A percentile compares a stretch with the other conserved stretches of the same genome.
Conservation (phyloP, 2,797 vertebrate genomes). For the Ataeniobius toweri region DNA sequence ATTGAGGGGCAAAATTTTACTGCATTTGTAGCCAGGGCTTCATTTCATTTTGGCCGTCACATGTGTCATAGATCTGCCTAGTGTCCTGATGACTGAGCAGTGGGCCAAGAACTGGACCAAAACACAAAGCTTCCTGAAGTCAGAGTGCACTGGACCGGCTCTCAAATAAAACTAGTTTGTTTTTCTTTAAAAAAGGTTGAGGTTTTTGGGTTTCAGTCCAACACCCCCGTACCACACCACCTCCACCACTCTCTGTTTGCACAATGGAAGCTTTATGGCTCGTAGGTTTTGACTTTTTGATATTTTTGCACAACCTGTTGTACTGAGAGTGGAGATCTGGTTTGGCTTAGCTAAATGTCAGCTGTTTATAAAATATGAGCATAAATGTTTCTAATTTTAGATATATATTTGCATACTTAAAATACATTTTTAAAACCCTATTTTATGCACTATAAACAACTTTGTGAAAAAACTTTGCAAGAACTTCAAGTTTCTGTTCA, state of each 20-base stretch:
- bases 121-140: constrained; percentile 76
- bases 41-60: constrained; percentile 59
- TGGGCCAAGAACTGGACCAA: constrained; percentile 60
- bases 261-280: constrained; percentile 69
- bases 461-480: not conserved
- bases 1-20: constrained; percentile 57
- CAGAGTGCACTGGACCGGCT: constrained; percentile 67
- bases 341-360: constrained; percentile 66
- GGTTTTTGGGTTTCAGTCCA: constrained; percentile 74
- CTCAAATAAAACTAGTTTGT: constrained; percentile 77
- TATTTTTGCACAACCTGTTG: constrained; percentile 66
- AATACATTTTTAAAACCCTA: constrained; percentile 7
- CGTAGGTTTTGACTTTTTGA: constrained; percentile 62
- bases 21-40: constrained; percentile 64
- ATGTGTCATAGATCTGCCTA: constrained; percentile 62
- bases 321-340: constrained; percentile 54
- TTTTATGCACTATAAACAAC: constrained; percentile 23
- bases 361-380: constrained; percentile 55
- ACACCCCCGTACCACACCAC: constrained; percentile 70
- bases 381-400: not conserved
- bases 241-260: constrained; percentile 58
- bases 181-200: constrained; percentile 76
- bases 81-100: constrained; percentile 60
- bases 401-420: not conserved
- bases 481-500: not conserved